These are phyloP conservation scores for Platichthys stellatus DNA, from an alignment of 2,113 vertebrate species.

Conservation along the genomic window DNA sequence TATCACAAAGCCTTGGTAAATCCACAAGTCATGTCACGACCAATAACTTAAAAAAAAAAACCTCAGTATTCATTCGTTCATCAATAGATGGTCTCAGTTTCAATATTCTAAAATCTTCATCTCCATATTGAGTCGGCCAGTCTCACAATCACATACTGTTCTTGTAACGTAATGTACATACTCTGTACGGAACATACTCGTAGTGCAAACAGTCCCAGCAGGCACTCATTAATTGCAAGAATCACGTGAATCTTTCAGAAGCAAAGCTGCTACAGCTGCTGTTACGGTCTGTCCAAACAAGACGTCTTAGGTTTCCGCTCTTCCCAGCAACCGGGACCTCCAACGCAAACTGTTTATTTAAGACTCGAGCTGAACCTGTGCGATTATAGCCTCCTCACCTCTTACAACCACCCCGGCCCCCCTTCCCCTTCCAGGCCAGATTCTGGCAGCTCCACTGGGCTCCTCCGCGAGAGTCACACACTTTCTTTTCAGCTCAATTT, in stretches of 20 bases:
- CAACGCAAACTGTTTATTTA: conserved; percentile 72
- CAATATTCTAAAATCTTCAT: not conserved
- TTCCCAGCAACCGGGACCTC: conserved; percentile 44
- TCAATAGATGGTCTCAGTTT: not conserved
- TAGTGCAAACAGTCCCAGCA: conserved; percentile 1
- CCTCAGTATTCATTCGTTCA: not conserved
- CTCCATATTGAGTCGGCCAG: not conserved
- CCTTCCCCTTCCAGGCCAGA: not conserved
- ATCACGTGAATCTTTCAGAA: conserved; percentile 28
- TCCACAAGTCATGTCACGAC: too few species aligned
- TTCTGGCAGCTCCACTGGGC: conserved; percentile 18
- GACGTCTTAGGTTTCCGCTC: conserved; percentile 44
- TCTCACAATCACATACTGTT: not conserved
- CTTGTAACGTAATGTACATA: not conserved
- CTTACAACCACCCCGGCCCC: not conserved
- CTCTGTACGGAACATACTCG: not conserved
- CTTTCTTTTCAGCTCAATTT: conserved; percentile 42
- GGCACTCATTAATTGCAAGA: conserved; percentile 12
- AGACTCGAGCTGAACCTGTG: conserved; percentile 45
- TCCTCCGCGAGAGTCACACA: conserved; percentile 6
- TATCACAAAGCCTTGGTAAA: too few species aligned
- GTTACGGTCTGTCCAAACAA: conserved; percentile 52
- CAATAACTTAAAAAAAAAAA: not conserved
- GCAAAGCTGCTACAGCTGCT: conserved; percentile 34
- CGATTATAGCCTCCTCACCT: conserved; percentile 22